Percentiles rank a stretch among this genome's conserved stretches.
Conservation (phyloP, 2,797 vertebrate species). For the Vireo griseus region DNA sequence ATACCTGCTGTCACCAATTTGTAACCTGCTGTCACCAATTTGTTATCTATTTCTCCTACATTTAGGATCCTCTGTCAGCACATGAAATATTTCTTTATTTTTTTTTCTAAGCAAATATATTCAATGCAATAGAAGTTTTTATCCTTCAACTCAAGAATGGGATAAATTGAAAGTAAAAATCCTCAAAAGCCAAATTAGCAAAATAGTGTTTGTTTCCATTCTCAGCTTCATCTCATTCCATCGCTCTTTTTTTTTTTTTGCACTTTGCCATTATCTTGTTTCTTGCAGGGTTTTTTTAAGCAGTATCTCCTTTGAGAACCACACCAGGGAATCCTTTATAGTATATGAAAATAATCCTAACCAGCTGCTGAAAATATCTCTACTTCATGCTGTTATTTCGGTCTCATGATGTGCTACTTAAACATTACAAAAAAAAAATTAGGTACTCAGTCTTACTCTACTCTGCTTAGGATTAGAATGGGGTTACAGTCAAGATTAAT, state of each 20-base stretch:
- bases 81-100: not conserved
- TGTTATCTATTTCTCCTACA: not conserved
- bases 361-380: not conserved
- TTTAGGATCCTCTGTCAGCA: not conserved
- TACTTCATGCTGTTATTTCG: not conserved
- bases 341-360: not conserved
- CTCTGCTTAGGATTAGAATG: not conserved
- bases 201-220: not conserved
- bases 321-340: not conserved
- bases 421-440: not conserved
- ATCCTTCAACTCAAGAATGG: not conserved
- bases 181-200: not conserved
- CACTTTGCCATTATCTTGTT: not conserved
- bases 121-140: not conserved
- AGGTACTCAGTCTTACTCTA: not conserved
- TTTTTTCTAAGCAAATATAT: not conserved
- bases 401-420: not conserved
- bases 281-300: not conserved
- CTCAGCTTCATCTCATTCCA: not conserved
- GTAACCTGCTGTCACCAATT: constrained; percentile 43
- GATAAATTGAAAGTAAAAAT: not conserved
- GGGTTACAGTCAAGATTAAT: not conserved
- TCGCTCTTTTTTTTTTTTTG: not conserved
- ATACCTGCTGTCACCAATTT: constrained; percentile 55
- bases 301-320: not conserved